A percentile compares a stretch with the other conserved stretches of the same genome.
Evolutionary conservation across 2,113 vertebrate genomes (phyloP).

Genomic region (Cavia aperea): DNA sequence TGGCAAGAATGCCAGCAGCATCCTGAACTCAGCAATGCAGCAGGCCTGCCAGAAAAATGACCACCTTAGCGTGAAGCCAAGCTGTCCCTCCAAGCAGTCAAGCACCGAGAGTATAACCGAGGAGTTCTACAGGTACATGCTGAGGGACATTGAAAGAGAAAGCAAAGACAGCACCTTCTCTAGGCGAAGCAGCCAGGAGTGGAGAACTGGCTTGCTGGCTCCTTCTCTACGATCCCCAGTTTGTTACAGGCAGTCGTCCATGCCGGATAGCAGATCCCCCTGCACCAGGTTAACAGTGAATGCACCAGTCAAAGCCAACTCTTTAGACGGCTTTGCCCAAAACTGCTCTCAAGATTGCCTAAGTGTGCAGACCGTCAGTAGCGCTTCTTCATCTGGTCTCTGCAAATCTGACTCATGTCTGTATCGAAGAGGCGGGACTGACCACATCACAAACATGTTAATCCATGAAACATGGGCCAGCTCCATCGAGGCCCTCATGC

Average conservation of each 20-base stretch:
- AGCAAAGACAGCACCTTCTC: conserved; percentile 78
- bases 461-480: conserved; percentile 95
- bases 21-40: conserved; percentile 89
- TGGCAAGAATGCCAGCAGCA: conserved; percentile 92
- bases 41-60: conserved; percentile 87
- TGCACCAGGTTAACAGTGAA: conserved; percentile 87
- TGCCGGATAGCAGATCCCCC: conserved; percentile 87
- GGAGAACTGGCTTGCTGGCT: conserved; percentile 83
- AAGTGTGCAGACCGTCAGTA: conserved; percentile 79
- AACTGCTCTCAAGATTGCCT: conserved; percentile 82
- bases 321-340: conserved; percentile 90
- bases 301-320: conserved; percentile 91
- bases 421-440: conserved; percentile 85
- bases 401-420: conserved; percentile 97
- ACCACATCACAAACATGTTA: conserved; percentile 92
- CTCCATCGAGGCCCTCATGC: conserved; percentile 95
- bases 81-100: conserved; percentile 94
- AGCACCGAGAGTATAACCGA: conserved; percentile 98
- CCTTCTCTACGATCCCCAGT: conserved; percentile 82
- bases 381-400: conserved; percentile 81
- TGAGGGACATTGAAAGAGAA: conserved; percentile 90
- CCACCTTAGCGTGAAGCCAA: conserved; percentile 86
- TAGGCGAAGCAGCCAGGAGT: conserved; percentile 85
- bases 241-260: conserved; percentile 89
- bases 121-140: conserved; percentile 96